Evolutionary conservation across 1,140 invertebrate species (phyloP).

Genomic region (Diorhabda carinulata): DNA sequence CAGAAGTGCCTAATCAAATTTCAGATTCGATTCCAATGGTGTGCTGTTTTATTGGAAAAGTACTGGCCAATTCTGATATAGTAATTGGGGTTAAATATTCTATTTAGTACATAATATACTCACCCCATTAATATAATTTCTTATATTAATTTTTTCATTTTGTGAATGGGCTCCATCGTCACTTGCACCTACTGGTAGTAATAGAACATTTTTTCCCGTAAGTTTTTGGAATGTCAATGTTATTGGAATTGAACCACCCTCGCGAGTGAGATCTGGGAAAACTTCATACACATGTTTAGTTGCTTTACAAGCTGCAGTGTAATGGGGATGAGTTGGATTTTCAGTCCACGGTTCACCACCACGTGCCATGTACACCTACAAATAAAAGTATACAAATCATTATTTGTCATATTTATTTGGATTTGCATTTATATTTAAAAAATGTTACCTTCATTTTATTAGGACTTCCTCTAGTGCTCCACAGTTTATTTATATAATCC

Average conservation of each 20-base stretch:
- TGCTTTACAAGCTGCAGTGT: slow-evolving; percentile 80
- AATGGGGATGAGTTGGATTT: slow-evolving; percentile 88
- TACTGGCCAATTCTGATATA: no score
- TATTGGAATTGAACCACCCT: slow-evolving; percentile 86
- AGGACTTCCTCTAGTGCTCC: slow-evolving; percentile 70
- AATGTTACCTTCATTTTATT: slow-evolving; percentile 76
- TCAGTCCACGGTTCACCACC: slow-evolving; percentile 88
- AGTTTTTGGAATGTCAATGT: slow-evolving; percentile 87
- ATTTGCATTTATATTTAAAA: no score
- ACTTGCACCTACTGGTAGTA: slow-evolving; percentile 85
- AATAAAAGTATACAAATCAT: neutral
- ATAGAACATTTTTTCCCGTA: slow-evolving; percentile 88
- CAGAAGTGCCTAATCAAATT: no score
- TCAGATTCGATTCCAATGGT: no score
- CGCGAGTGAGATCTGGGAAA: slow-evolving; percentile 92
- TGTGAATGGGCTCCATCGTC: slow-evolving; percentile 98
- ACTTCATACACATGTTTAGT: slow-evolving; percentile 87
- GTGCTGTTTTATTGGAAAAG: no score
- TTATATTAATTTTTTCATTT: slow-evolving; percentile 92
- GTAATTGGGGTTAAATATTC: no score
- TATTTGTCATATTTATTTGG: no score
- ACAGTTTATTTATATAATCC: slow-evolving; percentile 70
- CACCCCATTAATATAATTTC: slow-evolving; percentile 93
- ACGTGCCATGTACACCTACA: slow-evolving; percentile 57
- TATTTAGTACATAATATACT: slow-evolving; percentile 43